Conservation (phyloP, 1,140 invertebrate genomes). For the Ceratoteleas bidentatus region DNA sequence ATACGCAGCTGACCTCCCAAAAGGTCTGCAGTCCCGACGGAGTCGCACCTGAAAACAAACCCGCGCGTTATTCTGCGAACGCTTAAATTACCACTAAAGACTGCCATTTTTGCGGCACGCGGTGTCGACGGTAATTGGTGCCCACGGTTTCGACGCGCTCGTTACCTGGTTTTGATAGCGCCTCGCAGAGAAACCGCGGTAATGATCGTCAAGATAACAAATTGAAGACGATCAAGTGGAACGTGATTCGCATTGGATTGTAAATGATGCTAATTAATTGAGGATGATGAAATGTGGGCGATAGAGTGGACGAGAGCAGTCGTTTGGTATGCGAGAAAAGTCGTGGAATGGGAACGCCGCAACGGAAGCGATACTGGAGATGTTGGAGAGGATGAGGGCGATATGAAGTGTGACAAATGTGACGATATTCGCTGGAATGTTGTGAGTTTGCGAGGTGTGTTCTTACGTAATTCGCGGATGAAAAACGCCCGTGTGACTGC, state of each 20-base stretch:
- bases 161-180: slow-evolving; percentile 34
- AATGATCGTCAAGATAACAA: not conserved
- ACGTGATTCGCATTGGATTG: not conserved
- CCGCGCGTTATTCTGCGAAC: slow-evolving; percentile 13
- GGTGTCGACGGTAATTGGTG: slow-evolving; percentile 17
- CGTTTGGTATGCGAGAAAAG: no score
- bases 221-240: slow-evolving; percentile 1
- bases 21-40: slow-evolving; percentile 93
- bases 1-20: slow-evolving; percentile 91
- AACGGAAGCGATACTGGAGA: no score
- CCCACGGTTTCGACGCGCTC: slow-evolving; percentile 16
- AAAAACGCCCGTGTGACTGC: not conserved
- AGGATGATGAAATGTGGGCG: not conserved
- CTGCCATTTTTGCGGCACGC: slow-evolving; percentile 19
- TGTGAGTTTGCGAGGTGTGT: not conserved
- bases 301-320: not conserved
- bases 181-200: not conserved
- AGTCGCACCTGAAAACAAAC: slow-evolving; percentile 87
- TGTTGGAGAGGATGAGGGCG: no score
- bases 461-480: not conserved
- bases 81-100: slow-evolving; percentile 25
- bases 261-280: not conserved
- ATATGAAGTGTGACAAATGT: no score
- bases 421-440: no score
- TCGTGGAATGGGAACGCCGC: no score